phyloP scores from a whole-genome alignment of 2,888 invertebrate species.

The Pheosia gnoma region DNA sequence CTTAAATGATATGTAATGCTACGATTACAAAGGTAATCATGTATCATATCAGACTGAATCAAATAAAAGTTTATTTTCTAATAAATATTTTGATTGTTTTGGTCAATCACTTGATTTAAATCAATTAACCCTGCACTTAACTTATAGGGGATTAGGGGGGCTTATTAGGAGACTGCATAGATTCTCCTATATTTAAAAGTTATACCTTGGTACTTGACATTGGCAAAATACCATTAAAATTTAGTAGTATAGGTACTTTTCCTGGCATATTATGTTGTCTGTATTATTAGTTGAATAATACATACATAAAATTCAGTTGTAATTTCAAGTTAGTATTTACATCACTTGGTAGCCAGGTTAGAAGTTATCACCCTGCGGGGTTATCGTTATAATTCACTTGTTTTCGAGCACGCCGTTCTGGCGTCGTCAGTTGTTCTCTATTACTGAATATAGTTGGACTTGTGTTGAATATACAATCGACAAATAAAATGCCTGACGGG shows the following conservation, averaged over 20 bases:
- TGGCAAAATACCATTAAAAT: too few species aligned
- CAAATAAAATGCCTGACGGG: constrained; percentile 81
- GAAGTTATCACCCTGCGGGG: constrained; percentile 65
- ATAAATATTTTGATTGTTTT: too few species aligned
- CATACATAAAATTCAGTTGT: constrained; percentile 11
- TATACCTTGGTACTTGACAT: too few species aligned
- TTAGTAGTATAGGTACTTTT: neutral
- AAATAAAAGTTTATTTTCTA: too few species aligned
- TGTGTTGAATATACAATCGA: constrained; percentile 13
- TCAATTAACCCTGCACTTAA: too few species aligned
- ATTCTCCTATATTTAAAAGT: too few species aligned
- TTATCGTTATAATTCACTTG: constrained; percentile 60
- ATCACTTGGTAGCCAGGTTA: constrained; percentile 62
- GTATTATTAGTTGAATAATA: neutral
- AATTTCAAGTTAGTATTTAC: constrained; percentile 50
- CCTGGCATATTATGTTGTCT: neutral
- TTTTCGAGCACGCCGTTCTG: constrained; percentile 44
- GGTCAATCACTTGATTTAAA: too few species aligned
- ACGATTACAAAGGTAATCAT: too few species aligned
- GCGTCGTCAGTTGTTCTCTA: constrained; percentile 45
- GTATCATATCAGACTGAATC: too few species aligned
- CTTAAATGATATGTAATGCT: too few species aligned
- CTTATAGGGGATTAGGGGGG: too few species aligned
- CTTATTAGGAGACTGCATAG: too few species aligned
- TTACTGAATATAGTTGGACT: constrained; percentile 35